Evolutionary conservation across 1,140 invertebrate species (phyloP).

Genomic region (Drosophila lini): DNA sequence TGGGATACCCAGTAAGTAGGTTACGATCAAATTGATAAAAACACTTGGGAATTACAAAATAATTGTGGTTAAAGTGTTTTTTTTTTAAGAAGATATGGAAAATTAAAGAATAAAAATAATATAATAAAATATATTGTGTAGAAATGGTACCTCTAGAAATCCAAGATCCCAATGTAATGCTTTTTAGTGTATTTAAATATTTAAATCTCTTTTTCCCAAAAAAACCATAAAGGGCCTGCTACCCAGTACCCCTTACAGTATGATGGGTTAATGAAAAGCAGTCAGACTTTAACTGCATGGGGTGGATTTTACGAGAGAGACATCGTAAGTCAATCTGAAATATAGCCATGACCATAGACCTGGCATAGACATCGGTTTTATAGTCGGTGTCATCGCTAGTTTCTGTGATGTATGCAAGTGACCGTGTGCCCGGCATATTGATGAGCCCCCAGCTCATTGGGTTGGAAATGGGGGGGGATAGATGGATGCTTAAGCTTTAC

Average conservation of each 20-base stretch:
- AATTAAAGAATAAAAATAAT: neutral
- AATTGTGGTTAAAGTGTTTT: neutral
- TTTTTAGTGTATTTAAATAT: neutral
- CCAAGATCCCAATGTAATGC: neutral
- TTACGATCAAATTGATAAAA: neutral
- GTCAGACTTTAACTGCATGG: neutral
- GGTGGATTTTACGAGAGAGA: neutral
- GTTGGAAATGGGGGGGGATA: neutral
- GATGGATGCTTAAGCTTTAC: conserved; percentile 28
- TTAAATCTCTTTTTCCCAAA: neutral
- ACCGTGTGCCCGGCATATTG: conserved; percentile 36
- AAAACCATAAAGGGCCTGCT: neutral
- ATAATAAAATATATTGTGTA: neutral
- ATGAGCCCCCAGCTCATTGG: conserved; percentile 22
- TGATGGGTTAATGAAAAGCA: neutral
- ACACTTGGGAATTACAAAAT: neutral
- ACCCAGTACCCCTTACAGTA: neutral
- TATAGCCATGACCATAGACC: conserved; percentile 7
- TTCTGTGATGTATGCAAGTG: conserved; percentile 7
- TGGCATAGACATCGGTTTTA: conserved; percentile 1
- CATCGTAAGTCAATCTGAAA: conserved; percentile 18
- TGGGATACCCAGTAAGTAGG: neutral
- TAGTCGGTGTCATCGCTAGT: conserved; percentile 27
- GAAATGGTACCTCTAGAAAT: neutral
- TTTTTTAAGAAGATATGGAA: too few relatives aligned